Conservation (phyloP, 2,797 vertebrate genomes). For the Onychomys leucogaster region DNA sequence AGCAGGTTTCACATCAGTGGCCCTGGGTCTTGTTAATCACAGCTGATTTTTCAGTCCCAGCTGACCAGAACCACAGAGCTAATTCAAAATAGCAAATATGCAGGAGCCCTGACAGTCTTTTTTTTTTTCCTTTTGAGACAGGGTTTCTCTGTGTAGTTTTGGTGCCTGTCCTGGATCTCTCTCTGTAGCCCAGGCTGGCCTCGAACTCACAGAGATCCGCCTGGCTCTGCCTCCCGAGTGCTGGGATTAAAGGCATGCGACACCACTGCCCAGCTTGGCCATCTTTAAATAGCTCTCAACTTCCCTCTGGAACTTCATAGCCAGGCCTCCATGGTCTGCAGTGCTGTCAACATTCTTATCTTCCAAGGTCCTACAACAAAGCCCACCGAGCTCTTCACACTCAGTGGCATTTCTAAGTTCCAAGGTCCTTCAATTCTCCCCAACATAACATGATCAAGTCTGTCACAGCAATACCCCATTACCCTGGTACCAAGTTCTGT, state of each 20-base stretch:
- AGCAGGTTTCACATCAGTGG: no score
- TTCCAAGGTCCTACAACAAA: background rate
- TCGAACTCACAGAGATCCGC: no score
- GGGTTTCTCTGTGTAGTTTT: no score
- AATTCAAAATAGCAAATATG: background rate
- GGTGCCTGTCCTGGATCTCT: no score
- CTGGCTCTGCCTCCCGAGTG: no score
- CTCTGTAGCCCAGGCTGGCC: no score
- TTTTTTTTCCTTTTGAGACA: no score
- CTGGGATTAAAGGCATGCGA: no score
- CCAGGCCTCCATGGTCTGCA: background rate
- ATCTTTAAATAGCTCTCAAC: background rate
- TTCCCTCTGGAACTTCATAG: background rate
- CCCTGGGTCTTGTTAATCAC: background rate
- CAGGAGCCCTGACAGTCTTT: background rate
- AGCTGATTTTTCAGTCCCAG: background rate
- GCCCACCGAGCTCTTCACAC: background rate
- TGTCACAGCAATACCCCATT: background rate
- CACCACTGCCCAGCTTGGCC: no score
- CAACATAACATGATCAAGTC: background rate
- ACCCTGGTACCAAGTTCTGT: background rate
- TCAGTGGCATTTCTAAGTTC: background rate
- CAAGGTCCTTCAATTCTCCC: background rate
- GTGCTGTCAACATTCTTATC: background rate
- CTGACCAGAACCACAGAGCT: background rate